Evolutionary conservation across 1,140 invertebrate genomes (phyloP).

Genomic region (Euura lappo): DNA sequence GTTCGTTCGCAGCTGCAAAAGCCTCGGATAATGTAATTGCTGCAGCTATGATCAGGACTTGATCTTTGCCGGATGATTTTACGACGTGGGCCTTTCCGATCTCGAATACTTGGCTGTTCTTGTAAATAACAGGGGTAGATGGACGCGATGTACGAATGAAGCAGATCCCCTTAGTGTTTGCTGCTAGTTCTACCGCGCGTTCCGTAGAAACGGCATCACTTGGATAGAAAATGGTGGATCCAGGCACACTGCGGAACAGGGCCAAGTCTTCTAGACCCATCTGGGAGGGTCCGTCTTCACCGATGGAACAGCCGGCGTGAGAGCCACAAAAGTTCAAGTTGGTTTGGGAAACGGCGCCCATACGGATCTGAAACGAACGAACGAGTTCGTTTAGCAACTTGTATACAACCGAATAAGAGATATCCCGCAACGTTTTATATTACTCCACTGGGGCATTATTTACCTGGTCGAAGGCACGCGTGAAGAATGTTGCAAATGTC

Average conservation of each 20-base stretch:
- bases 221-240: slow-evolving; percentile 96
- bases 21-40: slow-evolving; percentile 94
- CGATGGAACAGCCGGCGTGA: slow-evolving; percentile 95
- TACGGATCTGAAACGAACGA: slow-evolving; percentile 77
- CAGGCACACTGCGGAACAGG: slow-evolving; percentile 92
- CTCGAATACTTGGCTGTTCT: slow-evolving; percentile 84
- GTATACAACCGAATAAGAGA: too few species aligned
- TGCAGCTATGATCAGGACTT: slow-evolving; percentile 87
- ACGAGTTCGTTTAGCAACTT: not conserved
- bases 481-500: slow-evolving; percentile 98
- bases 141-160: slow-evolving; percentile 96
- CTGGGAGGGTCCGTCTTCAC: slow-evolving; percentile 98
- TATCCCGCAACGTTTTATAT: too few species aligned
- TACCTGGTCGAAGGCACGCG: slow-evolving; percentile 93
- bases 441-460: not conserved
- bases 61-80: slow-evolving; percentile 74
- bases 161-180: slow-evolving; percentile 94
- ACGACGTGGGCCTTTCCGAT: slow-evolving; percentile 85
- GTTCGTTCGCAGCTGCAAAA: slow-evolving; percentile 80
- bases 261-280: slow-evolving; percentile 99
- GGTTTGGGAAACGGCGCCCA: slow-evolving; percentile 98
- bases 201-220: slow-evolving; percentile 94
- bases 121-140: slow-evolving; percentile 86
- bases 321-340: slow-evolving; percentile 96
- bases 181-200: slow-evolving; percentile 92